A percentile compares a stretch with the other conserved stretches of the same genome.
Evolutionary conservation across 2,888 invertebrate species (phyloP).

Genomic region (Agrilus cyanescens): DNA sequence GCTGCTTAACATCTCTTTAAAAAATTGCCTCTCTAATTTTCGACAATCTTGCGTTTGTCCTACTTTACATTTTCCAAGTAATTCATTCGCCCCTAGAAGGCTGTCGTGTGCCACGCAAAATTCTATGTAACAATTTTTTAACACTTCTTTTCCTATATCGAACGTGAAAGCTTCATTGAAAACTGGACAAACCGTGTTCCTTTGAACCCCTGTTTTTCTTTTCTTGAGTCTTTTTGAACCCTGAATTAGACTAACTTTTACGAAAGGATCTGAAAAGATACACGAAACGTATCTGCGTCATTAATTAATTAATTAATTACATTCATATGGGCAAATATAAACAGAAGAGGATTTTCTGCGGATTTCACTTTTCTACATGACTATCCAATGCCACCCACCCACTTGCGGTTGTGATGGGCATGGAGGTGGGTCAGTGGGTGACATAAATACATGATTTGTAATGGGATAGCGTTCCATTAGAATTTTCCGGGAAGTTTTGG

Average conservation of each 20-base stretch:
- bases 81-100: constrained; percentile 45
- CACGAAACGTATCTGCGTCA: no score
- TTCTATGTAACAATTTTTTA: constrained; percentile 44
- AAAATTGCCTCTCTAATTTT: constrained; percentile 40
- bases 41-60: constrained; percentile 36
- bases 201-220: constrained; percentile 38
- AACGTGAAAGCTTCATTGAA: constrained; percentile 44
- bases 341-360: no score
- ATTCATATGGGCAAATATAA: no score
- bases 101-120: constrained; percentile 50
- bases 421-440: no score
- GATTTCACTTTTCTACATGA: no score
- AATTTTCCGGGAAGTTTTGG: no score
- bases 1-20: constrained; percentile 43
- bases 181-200: constrained; percentile 37
- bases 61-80: constrained; percentile 42
- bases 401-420: no score
- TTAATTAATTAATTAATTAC: no score
- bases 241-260: constrained; percentile 37
- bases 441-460: no score
- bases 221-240: constrained; percentile 39
- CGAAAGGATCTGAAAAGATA: constrained; percentile 35
- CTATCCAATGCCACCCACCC: no score
- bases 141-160: constrained; percentile 38
- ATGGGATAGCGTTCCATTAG: no score